A percentile compares a stretch with the other conserved stretches of the same genome.
phyloP scores from a whole-genome alignment of 2,797 vertebrate species.

The Sebastolobus alascanus region DNA sequence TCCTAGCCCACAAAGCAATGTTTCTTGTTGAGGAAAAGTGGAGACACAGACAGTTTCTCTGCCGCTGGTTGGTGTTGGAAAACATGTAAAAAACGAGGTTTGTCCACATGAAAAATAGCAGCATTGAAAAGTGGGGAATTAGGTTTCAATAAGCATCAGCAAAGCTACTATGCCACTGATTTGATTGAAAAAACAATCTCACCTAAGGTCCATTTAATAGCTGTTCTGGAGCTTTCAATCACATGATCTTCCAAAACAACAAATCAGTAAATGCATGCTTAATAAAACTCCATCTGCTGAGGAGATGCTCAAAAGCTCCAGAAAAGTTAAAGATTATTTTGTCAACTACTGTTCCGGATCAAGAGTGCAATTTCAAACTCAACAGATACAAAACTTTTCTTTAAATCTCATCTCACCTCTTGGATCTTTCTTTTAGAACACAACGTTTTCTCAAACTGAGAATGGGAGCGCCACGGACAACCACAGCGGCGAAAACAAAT shows the following conservation, averaged over 20 bases:
- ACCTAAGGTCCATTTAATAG: too few species aligned
- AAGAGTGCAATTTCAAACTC: not conserved
- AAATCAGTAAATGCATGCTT: not conserved
- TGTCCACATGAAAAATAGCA: conserved; percentile 1
- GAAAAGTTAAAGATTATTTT: not conserved
- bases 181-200: not conserved
- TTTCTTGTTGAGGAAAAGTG: conserved; percentile 38
- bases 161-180: not conserved
- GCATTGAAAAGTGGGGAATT: not conserved
- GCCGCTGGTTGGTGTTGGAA: conserved; percentile 15
- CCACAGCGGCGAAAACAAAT: conserved; percentile 70
- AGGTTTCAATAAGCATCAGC: not conserved
- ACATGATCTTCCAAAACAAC: not conserved
- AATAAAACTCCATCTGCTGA: not conserved
- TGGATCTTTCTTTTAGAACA: conserved; percentile 62
- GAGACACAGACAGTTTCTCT: conserved; percentile 15
- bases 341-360: not conserved
- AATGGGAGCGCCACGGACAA: conserved; percentile 74
- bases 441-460: conserved; percentile 64
- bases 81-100: not conserved
- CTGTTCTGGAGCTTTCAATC: not conserved
- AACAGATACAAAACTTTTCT: not conserved
- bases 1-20: conserved; percentile 47
- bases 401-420: not conserved
- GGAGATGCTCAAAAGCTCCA: not conserved